phyloP scores from a whole-genome alignment of 92 coral and sea anemone genomes.

The Epizoanthus stellaris region DNA sequence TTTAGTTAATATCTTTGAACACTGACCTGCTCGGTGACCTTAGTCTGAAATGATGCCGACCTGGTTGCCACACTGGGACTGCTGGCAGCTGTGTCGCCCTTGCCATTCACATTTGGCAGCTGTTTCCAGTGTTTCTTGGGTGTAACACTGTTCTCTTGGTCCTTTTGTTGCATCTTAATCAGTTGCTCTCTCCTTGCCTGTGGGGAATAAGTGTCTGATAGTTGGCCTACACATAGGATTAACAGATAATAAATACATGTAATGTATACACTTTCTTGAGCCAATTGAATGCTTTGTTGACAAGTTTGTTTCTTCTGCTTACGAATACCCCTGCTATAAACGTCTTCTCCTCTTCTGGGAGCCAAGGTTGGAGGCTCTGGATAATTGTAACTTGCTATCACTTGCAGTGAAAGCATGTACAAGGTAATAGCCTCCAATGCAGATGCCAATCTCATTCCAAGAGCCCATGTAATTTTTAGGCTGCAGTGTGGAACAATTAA shows the following conservation, averaged over 20 bases:
- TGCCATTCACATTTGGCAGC: slow-evolving; percentile 42
- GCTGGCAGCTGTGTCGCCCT: slow-evolving; percentile 25
- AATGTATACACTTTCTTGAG: no score
- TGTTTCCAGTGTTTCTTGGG: slow-evolving; percentile 91
- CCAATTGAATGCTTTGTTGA: no score
- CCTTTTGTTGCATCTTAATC: slow-evolving; percentile 81
- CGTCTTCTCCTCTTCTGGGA: no score
- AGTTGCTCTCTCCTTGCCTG: slow-evolving; percentile 84
- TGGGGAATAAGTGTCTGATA: not conserved
- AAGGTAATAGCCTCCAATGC: no score
- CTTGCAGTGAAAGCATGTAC: no score
- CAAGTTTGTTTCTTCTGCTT: no score
- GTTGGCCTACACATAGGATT: not conserved
- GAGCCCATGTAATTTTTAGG: no score
- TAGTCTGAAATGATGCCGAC: slow-evolving; percentile 38
- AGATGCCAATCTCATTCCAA: no score
- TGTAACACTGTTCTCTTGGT: slow-evolving; percentile 69
- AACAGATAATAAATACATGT: not conserved
- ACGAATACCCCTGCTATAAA: no score
- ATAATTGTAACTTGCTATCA: no score
- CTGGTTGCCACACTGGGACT: slow-evolving; percentile 89
- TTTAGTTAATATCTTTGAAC: not conserved
- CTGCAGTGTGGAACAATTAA: no score
- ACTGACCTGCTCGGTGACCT: slow-evolving; percentile 21
- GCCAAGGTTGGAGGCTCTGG: no score